phyloP scores from a whole-genome alignment of 2,797 vertebrate species.

The Schizopygopsis malacanthus region DNA sequence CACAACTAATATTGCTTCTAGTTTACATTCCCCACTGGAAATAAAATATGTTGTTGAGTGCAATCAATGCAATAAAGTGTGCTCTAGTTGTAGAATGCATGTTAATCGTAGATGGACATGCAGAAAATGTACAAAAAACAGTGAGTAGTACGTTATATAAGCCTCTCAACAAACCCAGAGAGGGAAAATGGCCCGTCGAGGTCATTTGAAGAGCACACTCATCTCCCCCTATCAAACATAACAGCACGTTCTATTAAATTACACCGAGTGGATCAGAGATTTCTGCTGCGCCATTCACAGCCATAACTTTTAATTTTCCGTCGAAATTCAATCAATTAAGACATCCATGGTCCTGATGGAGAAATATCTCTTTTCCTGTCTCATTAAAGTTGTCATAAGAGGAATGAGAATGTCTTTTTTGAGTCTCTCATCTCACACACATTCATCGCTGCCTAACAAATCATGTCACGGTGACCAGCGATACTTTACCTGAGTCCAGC shows the following conservation, averaged over 20 bases:
- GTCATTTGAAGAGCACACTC: conserved; percentile 55
- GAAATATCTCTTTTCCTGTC: conserved; percentile 53
- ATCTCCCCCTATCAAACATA: conserved; percentile 51
- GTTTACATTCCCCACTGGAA: background rate
- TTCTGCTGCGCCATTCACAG: conserved; percentile 50
- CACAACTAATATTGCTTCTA: background rate
- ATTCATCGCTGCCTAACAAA: conserved; percentile 26
- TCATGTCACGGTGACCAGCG: conserved; percentile 4
- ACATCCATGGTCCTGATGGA: conserved; percentile 38
- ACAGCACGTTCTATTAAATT: conserved; percentile 57
- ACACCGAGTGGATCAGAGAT: conserved; percentile 55
- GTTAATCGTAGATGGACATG: background rate
- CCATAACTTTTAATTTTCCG: conserved; percentile 57
- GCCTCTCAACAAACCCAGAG: conserved; percentile 2
- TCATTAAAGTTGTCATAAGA: conserved; percentile 53
- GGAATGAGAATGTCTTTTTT: conserved; percentile 33
- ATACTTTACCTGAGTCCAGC: conserved; percentile 10
- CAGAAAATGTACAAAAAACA: background rate
- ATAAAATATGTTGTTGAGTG: background rate
- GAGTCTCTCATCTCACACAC: conserved; percentile 26
- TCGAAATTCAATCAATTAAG: conserved; percentile 61
- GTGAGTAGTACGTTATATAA: background rate
- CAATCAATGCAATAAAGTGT: background rate
- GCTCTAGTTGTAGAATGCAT: background rate
- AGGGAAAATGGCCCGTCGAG: conserved; percentile 55